These are phyloP conservation scores for Hypercompe scribonia DNA, from an alignment of 2,888 invertebrate genomes.

Conservation along the genomic window DNA sequence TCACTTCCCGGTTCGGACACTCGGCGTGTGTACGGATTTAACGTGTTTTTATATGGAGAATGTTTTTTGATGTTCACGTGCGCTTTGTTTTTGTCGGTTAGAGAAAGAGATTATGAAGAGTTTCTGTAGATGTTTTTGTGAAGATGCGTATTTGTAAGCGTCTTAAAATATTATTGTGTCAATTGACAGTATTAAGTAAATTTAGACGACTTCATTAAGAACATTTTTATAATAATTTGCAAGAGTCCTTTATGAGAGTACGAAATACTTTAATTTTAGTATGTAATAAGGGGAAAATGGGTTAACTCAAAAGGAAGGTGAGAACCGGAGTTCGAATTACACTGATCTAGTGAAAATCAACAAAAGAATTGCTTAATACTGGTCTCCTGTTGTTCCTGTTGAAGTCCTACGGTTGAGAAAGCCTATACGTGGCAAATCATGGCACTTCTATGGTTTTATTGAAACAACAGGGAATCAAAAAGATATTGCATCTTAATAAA, in stretches of 20 bases:
- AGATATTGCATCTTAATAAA: too few species aligned
- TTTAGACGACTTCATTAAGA: not conserved
- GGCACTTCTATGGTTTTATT: too few species aligned
- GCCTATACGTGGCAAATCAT: too few species aligned
- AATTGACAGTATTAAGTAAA: not conserved
- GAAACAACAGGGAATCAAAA: too few species aligned
- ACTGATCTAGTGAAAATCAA: too few species aligned
- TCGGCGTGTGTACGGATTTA: constrained; percentile 61
- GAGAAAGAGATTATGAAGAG: constrained; percentile 10
- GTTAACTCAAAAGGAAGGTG: too few species aligned
- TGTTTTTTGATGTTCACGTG: constrained; percentile 45
- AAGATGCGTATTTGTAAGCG: not conserved
- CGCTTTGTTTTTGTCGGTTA: constrained; percentile 24
- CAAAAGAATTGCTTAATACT: too few species aligned
- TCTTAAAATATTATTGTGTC: not conserved
- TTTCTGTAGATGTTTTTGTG: not conserved
- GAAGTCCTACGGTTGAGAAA: too few species aligned
- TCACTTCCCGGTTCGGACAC: constrained; percentile 71
- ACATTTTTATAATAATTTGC: too few species aligned
- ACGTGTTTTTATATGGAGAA: constrained; percentile 54
- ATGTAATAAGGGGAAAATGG: not conserved
- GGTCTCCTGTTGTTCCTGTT: too few species aligned
- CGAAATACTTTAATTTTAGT: not conserved
- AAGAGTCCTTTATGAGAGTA: too few species aligned
- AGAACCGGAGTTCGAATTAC: too few species aligned